These are phyloP conservation scores for Hipposideros larvatus DNA, from an alignment of 2,797 vertebrate species.

Conservation along the genomic window DNA sequence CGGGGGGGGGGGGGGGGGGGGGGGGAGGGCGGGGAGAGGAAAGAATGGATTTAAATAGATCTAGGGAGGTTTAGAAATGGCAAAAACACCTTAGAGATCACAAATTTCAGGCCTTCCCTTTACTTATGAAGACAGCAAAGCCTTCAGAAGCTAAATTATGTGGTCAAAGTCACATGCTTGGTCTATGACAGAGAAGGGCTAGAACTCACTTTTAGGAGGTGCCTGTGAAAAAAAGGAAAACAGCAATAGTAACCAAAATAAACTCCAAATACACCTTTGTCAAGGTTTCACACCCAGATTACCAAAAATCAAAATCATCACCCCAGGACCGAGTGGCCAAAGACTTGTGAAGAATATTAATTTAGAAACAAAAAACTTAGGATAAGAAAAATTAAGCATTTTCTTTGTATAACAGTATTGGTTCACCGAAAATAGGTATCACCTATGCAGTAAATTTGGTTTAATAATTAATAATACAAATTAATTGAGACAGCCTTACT, in stretches of 20 bases:
- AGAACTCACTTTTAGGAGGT: background rate
- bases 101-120: background rate
- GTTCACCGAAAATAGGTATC: background rate
- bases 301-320: background rate
- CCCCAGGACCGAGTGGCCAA: background rate
- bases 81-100: background rate
- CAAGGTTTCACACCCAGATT: background rate
- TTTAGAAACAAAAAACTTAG: background rate
- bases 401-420: background rate
- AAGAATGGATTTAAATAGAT: background rate
- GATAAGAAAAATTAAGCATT: background rate
- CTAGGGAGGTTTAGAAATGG: background rate
- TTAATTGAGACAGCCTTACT: background rate
- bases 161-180: background rate
- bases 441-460: background rate
- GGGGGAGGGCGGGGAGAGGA: too few relatives aligned
- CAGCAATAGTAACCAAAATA: background rate
- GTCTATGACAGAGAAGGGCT: background rate
- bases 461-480: background rate
- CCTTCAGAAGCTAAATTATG: background rate
- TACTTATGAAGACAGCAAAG: background rate
- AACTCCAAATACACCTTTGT: background rate
- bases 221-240: background rate
- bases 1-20: accelerated
- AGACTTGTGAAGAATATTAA: background rate